Conservation (phyloP, 2,113 vertebrate species). For the Ginglymostoma cirratum region DNA sequence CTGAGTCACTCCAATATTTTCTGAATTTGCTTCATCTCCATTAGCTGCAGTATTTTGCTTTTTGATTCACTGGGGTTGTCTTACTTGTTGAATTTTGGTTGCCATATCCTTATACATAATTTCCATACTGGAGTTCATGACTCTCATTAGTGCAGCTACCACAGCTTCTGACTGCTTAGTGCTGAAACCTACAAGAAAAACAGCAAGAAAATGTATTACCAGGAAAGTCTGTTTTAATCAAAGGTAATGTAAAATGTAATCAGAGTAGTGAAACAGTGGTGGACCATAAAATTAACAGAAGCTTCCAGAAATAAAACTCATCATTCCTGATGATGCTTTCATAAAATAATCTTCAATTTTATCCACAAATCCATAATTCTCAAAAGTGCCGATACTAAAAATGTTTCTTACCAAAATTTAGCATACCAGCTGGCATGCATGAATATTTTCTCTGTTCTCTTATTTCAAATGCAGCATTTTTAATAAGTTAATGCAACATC, state of each 20-base stretch:
- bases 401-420: background rate
- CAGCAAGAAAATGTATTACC: conserved; percentile 33
- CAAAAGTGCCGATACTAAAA: background rate
- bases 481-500: background rate
- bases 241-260: background rate
- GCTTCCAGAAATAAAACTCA: background rate
- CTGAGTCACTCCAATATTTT: background rate
- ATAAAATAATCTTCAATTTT: background rate
- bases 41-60: background rate
- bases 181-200: conserved; percentile 67
- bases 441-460: background rate
- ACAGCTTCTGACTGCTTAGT: conserved; percentile 77
- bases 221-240: background rate
- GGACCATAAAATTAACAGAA: background rate
- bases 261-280: background rate
- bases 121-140: conserved; percentile 75
- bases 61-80: background rate
- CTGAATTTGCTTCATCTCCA: background rate
- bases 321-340: background rate
- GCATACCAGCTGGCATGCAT: background rate
- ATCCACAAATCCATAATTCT: background rate
- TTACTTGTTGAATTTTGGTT: conserved; percentile 89
- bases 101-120: conserved; percentile 82
- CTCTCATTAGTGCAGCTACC: conserved; percentile 71
- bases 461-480: background rate